Evolutionary conservation across 2,113 vertebrate species (phyloP).

Genomic region (Semnopithecus entellus): DNA sequence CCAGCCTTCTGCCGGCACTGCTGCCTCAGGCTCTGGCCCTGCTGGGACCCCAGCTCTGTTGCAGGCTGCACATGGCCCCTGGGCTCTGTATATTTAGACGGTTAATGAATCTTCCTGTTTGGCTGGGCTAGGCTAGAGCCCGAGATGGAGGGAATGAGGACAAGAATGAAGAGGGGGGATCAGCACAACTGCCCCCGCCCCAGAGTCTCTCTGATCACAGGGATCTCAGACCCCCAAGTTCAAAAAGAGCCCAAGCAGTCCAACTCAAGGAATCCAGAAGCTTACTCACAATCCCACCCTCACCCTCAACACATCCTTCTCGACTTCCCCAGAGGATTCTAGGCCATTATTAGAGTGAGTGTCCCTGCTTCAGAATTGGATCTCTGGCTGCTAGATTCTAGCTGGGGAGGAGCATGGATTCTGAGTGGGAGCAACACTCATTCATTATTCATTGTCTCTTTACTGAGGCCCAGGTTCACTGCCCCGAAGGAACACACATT

Average conservation of each 20-base stretch:
- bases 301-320: background rate
- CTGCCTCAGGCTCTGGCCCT: constrained; percentile 7
- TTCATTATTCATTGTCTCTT: background rate
- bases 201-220: background rate
- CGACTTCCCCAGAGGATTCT: background rate
- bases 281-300: background rate
- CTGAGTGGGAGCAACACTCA: background rate
- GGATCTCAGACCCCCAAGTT: background rate
- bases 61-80: constrained; percentile 75
- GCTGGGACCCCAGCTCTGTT: background rate
- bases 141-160: constrained; percentile 11
- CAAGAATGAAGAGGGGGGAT: background rate
- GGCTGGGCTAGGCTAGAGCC: constrained; percentile 74
- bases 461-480: background rate
- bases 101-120: constrained; percentile 87
- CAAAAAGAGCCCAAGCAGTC: background rate
- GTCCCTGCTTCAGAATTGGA: background rate
- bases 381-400: constrained; percentile 5
- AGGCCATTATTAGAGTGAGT: background rate
- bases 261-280: background rate
- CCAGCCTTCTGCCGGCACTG: background rate
- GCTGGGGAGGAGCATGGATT: background rate
- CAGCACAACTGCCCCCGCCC: background rate
- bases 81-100: constrained; percentile 83
- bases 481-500: constrained; percentile 11